Conservation (phyloP, 2,113 vertebrate species). For the Tursiops truncatus region DNA sequence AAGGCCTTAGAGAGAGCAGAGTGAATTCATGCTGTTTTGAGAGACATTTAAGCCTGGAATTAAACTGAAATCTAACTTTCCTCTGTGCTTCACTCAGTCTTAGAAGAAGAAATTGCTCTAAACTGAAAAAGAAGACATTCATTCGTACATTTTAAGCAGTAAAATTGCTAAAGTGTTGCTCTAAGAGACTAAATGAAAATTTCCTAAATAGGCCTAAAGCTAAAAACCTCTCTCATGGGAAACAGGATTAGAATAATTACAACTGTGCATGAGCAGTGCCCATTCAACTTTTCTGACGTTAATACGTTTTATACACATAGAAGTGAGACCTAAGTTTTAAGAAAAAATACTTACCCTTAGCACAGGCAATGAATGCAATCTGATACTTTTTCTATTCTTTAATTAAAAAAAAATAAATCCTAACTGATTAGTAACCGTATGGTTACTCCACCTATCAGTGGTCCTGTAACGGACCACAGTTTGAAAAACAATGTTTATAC, state of each 20-base stretch:
- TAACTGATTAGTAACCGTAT: neutral
- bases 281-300: neutral
- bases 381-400: neutral
- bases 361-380: neutral
- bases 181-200: neutral
- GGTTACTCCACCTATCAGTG: neutral
- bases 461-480: neutral
- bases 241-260: neutral
- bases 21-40: neutral
- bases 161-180: neutral
- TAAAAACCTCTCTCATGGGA: neutral
- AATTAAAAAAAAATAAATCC: neutral
- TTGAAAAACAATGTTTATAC: neutral
- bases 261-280: neutral
- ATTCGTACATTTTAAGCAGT: neutral
- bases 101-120: neutral
- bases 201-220: neutral
- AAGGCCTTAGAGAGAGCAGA: neutral
- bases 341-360: neutral
- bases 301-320: neutral
- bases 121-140: neutral
- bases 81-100: neutral
- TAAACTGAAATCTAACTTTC: neutral
- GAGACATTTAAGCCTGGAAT: neutral
- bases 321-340: neutral